Conservation (phyloP, 1,140 invertebrate species). For the Stenopsyche tienmushanensis region DNA sequence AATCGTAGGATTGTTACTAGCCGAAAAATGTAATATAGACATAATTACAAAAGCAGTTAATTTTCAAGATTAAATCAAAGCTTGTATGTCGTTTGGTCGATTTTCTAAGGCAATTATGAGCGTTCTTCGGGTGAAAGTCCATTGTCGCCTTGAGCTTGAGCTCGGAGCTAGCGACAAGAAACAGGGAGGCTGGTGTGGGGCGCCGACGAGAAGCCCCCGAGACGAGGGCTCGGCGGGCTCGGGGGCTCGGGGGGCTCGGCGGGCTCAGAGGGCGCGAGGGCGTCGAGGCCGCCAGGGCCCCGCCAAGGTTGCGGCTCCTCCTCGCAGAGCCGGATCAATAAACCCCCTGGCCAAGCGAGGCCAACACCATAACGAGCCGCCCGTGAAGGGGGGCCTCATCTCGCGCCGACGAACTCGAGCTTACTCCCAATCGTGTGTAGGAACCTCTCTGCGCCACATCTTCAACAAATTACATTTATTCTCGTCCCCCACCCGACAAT, state of each 20-base stretch:
- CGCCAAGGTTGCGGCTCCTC: conserved; percentile 23
- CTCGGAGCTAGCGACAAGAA: too few relatives aligned
- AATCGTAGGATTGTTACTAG: too few relatives aligned
- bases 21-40: too few relatives aligned
- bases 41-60: too few relatives aligned
- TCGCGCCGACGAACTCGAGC: neutral
- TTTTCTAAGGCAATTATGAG: too few relatives aligned
- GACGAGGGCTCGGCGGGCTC: conserved; percentile 16
- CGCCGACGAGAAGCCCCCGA: conserved; percentile 6
- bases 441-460: conserved; percentile 10
- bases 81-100: too few relatives aligned
- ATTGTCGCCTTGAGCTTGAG: too few relatives aligned
- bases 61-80: too few relatives aligned
- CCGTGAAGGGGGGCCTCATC: conserved; percentile 1
- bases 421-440: neutral
- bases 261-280: conserved; percentile 3
- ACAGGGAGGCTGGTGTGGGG: neutral
- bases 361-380: conserved; percentile 8
- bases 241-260: neutral
- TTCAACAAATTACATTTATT: too few relatives aligned
- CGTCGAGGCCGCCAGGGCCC: conserved; percentile 13
- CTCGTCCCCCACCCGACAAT: neutral
- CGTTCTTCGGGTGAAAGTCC: too few relatives aligned
- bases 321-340: conserved; percentile 24
- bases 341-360: conserved; percentile 17